Conservation (phyloP, 2,113 vertebrate species). For the Phaethornis superciliosus region DNA sequence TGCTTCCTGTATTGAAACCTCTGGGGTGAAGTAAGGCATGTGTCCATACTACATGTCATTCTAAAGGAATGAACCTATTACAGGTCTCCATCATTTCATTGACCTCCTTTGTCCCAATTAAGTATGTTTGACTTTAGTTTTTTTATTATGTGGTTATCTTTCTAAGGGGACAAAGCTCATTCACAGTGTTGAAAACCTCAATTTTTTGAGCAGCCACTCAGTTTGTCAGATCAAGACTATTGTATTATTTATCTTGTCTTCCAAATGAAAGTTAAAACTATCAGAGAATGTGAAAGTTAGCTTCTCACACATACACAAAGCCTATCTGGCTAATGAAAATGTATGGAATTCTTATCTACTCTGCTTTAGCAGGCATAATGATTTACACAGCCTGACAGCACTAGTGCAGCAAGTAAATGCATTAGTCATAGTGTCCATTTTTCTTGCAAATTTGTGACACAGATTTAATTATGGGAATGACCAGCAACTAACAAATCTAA, state of each 20-base stretch:
- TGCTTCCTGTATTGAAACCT: not conserved
- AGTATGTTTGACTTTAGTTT: not conserved
- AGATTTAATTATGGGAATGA: slow-evolving; percentile 88
- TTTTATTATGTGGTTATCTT: not conserved
- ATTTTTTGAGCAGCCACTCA: not conserved
- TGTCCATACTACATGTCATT: not conserved
- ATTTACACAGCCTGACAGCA: slow-evolving; percentile 79
- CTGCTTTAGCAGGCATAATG: slow-evolving; percentile 68
- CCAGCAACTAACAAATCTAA: slow-evolving; percentile 87
- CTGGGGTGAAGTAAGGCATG: not conserved
- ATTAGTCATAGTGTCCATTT: slow-evolving; percentile 84
- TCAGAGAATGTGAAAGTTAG: not conserved
- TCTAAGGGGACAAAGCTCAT: not conserved
- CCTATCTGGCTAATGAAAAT: slow-evolving; percentile 71
- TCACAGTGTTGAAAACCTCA: not conserved
- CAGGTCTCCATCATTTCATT: not conserved
- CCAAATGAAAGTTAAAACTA: not conserved
- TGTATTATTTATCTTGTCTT: not conserved
- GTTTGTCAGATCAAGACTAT: not conserved
- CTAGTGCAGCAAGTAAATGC: slow-evolving; percentile 80
- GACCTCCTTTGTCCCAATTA: not conserved
- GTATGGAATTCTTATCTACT: slow-evolving; percentile 75
- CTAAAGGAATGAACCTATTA: not conserved
- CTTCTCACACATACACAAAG: slow-evolving; percentile 12
- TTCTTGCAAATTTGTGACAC: slow-evolving; percentile 86